Percentiles rank a stretch among this genome's conserved stretches.
These are phyloP conservation scores for Baronia brevicornis DNA, from an alignment of 2,888 invertebrate genomes.

Conservation along the genomic window DNA sequence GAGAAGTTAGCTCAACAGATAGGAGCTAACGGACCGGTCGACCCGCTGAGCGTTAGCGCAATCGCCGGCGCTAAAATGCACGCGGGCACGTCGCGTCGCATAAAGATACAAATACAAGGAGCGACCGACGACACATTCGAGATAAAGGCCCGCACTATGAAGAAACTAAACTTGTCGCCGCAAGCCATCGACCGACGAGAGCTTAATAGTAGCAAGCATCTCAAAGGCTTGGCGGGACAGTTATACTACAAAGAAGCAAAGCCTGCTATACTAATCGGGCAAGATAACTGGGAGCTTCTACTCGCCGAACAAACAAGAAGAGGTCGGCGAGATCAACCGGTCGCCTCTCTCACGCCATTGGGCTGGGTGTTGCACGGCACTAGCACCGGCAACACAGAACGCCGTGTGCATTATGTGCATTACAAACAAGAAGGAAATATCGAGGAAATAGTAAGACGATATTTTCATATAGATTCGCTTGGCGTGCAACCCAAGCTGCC, in stretches of 20 bases:
- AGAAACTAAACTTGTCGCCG: too few species aligned
- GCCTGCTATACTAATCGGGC: constrained; percentile 10
- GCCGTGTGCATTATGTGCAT: background rate
- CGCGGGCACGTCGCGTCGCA: constrained; percentile 36
- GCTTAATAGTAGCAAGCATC: constrained; percentile 1
- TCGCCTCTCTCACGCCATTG: constrained; percentile 14
- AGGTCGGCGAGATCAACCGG: constrained; percentile 9
- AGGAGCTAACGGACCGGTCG: constrained; percentile 12
- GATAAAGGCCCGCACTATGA: too few species aligned
- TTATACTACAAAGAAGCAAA: background rate
- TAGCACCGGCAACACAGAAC: background rate
- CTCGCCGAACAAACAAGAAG: constrained; percentile 3
- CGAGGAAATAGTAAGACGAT: background rate
- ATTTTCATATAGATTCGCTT: background rate
- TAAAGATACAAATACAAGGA: constrained; percentile 17
- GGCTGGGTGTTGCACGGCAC: constrained; percentile 16
- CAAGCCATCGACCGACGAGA: background rate
- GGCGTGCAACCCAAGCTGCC: background rate
- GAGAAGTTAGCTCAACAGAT: constrained; percentile 4
- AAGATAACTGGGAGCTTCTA: constrained; percentile 16
- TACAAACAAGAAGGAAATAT: background rate
- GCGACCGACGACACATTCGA: background rate
- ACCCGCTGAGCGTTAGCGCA: constrained; percentile 3
- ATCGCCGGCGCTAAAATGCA: too few species aligned
- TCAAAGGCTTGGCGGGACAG: background rate